Evolutionary conservation across 2,888 invertebrate genomes (phyloP).

Genomic region (Prenolepis imparis): DNA sequence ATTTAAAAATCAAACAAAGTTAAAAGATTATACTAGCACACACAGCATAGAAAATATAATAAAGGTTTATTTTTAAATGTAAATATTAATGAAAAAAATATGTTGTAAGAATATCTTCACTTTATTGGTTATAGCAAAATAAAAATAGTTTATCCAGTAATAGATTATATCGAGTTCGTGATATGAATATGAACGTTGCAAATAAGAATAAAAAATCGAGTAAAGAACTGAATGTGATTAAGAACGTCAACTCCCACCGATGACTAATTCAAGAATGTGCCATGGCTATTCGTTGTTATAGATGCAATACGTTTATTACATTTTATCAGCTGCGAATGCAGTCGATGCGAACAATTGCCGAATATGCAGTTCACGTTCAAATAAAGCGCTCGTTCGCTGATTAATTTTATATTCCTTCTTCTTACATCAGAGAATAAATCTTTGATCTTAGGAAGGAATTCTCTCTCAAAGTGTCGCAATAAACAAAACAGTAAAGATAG

Average conservation of each 20-base stretch:
- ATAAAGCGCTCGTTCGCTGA: neutral
- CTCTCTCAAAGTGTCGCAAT: neutral
- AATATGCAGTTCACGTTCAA: slow-evolving; percentile 56
- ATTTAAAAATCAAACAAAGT: too few species aligned
- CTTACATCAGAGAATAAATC: neutral
- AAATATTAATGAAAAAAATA: too few species aligned
- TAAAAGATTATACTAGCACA: too few species aligned
- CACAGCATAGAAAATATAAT: too few species aligned
- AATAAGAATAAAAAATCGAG: too few species aligned
- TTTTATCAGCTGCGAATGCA: slow-evolving; percentile 65
- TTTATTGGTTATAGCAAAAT: too few species aligned
- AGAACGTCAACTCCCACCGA: slow-evolving; percentile 35
- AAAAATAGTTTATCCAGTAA: too few species aligned
- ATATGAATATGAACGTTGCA: too few species aligned
- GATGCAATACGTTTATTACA: slow-evolving; percentile 55
- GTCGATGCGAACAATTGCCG: slow-evolving; percentile 67
- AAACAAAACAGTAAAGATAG: neutral
- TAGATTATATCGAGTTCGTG: too few species aligned
- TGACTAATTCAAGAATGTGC: slow-evolving; percentile 51
- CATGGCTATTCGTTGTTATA: slow-evolving; percentile 14
- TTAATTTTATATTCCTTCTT: neutral
- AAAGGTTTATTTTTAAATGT: too few species aligned
- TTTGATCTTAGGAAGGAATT: neutral
- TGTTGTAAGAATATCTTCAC: too few species aligned
- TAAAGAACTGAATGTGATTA: too few species aligned